These are phyloP conservation scores for Echeneis naucrates DNA, from an alignment of 2,797 vertebrate species.

Conservation along the genomic window DNA sequence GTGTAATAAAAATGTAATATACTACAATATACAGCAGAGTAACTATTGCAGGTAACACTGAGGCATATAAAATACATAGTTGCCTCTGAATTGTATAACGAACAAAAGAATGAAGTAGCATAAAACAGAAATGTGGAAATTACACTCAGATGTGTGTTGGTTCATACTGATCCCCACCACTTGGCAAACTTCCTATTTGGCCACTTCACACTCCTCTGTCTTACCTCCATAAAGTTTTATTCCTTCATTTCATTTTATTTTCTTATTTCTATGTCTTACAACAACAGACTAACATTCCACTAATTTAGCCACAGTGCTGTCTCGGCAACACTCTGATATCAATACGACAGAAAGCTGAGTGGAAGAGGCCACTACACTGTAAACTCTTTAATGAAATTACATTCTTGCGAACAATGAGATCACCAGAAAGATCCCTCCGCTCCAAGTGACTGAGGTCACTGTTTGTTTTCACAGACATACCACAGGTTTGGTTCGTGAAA, in stretches of 20 bases:
- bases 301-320: not conserved
- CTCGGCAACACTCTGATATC: not conserved
- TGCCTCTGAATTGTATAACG: no score
- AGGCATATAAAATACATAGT: no score
- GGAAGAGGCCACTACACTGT: not conserved
- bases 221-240: not conserved
- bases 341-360: not conserved
- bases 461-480: constrained; percentile 65
- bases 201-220: not conserved
- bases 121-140: not conserved
- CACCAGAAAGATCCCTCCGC: not conserved
- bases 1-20: no score
- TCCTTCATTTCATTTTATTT: no score
- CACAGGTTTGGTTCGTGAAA: constrained; percentile 75
- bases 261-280: not conserved
- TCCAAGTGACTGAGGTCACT: not conserved
- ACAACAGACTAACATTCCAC: not conserved
- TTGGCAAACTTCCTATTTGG: not conserved
- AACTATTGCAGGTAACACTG: no score
- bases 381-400: not conserved
- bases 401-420: not conserved
- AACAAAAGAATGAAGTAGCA: no score
- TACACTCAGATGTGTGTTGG: not conserved
- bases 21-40: not conserved
- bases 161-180: not conserved